Base-by-base conservation (phyloP, 2,888 invertebrate species). In the Parapristionchus giblindavisi region DNA sequence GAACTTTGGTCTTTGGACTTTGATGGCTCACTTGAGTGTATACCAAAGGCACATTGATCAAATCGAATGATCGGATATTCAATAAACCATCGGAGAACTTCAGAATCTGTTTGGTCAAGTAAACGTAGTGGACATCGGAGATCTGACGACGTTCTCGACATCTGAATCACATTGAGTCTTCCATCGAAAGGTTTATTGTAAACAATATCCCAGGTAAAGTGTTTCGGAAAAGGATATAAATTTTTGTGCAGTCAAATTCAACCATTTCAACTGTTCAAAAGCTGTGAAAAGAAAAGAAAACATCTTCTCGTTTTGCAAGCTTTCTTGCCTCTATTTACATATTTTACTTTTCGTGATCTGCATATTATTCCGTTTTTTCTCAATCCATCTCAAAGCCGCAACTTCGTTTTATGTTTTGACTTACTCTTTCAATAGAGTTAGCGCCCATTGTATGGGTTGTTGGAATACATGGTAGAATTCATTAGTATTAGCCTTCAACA, bases 31-130 rank as follows among this genome's bases (percentile, higher is more conserved):
- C 78, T 66, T 84, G 84, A 0, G 81, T 79, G 54, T 82, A 83
- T 21, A 81, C 82, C 17, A 84, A 60, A 34, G 83, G 84, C 11
- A 82, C 78, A 58, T 78, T 81, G 34, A 84, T 78, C 65, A 76
- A 82, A 65, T 84, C 84, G 75, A 79, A 81, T 11, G 79, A 79
- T 27, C 80, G 77, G 8, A 84, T 78, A 48, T 83, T 83, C 74
- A 83, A 80, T 38, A 84, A 79, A 24, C 76, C 73, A 72, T 82
- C 77, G 2, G 82, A 79, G 48, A 80, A 82, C 6, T 76, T 65
- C 38, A 82, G 77, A 14, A 83, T 76, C 8, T 78, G 74, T 56
- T 78, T 71, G 34, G 71, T 56, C 11, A 71, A 56, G 40, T 56
- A 56, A 38, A 56, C 54, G 27, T 56, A 71, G 29, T 71, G 71